Evolutionary conservation across 2,113 vertebrate species (phyloP), one percentile per base, ranked within the genome.

Genomic region (Nymphicus hollandicus): DNA sequence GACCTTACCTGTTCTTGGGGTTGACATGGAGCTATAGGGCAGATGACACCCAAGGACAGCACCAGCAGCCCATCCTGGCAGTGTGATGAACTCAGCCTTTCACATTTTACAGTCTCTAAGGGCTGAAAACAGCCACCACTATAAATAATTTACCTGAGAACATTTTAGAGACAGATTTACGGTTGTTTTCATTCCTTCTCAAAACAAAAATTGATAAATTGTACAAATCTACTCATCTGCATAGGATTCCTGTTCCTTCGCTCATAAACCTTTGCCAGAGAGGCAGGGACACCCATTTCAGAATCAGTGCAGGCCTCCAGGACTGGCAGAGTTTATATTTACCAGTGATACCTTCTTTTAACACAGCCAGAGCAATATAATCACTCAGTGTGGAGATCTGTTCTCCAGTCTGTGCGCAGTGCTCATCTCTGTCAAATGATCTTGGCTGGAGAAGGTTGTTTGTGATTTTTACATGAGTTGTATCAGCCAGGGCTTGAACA

Each of bases 41-140:
- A 3, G 50, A 15, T 8, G 39, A 15, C 8, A 16, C 13, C 37
- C 31, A 2, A 28, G 1, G 29, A 3, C 41, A 31, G 27, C 44
- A n/a, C 41, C 2, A 0, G 9, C 33, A 16, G 44, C 44, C 20
- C 2, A 0, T 19, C 52, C 52, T 31, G 1, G 2, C 27, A 14
- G 23, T 4, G 1, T 0, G 5, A 3, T 4, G 9, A 16, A 2
- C 58, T 13, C 41, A 28, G 20, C 19, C 61, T 20, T 29, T 23
- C 68, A 3, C 18, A 1, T 14, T 11, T 8, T 13, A 19, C 39
- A 23, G 23, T 33, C 74, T n/a, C 47, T 8, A 5, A 17, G 25
- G 18, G 49, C 44, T 56, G 33, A 29, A 69, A 76, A 9, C 33
- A 18, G 24, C 11, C 68, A 19, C 19, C 0, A 2, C 8, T 5